phyloP scores from a whole-genome alignment of 2,888 invertebrate species.

The Orthosia cruda region DNA sequence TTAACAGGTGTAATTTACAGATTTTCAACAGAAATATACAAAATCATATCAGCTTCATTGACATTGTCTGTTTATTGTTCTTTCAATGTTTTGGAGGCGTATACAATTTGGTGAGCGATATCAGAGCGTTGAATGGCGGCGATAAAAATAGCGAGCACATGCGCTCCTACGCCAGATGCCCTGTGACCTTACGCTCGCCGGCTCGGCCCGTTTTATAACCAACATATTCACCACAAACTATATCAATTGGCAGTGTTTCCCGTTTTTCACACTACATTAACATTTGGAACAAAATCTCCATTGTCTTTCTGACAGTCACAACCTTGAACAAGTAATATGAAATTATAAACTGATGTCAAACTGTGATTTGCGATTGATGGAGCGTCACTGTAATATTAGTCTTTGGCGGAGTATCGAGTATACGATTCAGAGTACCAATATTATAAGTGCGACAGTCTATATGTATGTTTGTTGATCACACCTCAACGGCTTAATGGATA shows the following conservation, averaged over 20 bases:
- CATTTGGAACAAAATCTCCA: constrained; percentile 75
- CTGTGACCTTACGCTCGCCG: constrained; percentile 86
- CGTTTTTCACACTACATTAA: constrained; percentile 82
- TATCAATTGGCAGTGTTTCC: constrained; percentile 80
- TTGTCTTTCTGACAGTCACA: constrained; percentile 69
- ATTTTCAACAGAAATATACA: not conserved
- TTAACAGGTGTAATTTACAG: not conserved
- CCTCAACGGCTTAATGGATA: not conserved
- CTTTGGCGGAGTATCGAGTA: constrained; percentile 55
- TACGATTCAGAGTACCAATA: not conserved
- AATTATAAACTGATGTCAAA: constrained; percentile 68
- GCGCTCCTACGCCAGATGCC: constrained; percentile 88
- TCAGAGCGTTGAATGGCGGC: constrained; percentile 83
- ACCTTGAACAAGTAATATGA: constrained; percentile 63
- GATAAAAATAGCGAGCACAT: constrained; percentile 90
- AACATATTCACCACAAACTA: constrained; percentile 76
- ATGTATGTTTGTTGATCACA: not conserved
- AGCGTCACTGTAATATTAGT: constrained; percentile 67
- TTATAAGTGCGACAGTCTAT: not conserved
- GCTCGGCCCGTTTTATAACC: constrained; percentile 76
- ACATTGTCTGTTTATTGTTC: constrained; percentile 50
- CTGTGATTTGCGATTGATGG: constrained; percentile 64
- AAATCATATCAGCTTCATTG: constrained; percentile 35
- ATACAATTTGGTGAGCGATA: constrained; percentile 78
- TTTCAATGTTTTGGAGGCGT: constrained; percentile 72